A percentile compares a stretch with the other conserved stretches of the same genome.
These are phyloP conservation scores for Melipona bicolor DNA, from an alignment of 2,888 invertebrate genomes.

Conservation along the genomic window DNA sequence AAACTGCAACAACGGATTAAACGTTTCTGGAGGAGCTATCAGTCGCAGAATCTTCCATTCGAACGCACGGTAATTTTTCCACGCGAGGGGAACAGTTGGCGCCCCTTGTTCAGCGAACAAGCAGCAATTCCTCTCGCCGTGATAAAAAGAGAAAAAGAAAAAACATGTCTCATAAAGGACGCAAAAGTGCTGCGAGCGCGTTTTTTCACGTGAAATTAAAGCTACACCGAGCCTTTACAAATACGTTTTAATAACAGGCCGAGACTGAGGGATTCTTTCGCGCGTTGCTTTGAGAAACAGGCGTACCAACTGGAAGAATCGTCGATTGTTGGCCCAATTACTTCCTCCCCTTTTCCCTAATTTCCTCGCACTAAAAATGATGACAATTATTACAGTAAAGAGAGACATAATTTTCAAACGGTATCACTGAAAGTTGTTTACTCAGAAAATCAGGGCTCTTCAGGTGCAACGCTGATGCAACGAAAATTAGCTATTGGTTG, in stretches of 20 bases:
- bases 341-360: not conserved
- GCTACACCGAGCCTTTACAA: not conserved
- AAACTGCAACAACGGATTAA: too few species aligned
- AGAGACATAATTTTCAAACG: too few species aligned
- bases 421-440: too few species aligned
- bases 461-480: too few species aligned
- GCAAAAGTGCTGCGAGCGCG: not conserved
- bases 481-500: too few species aligned
- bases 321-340: not conserved
- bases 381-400: too few species aligned
- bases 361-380: not conserved
- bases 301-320: not conserved
- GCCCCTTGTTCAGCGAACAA: not conserved
- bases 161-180: not conserved
- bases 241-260: constrained; percentile 15
- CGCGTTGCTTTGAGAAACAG: not conserved
- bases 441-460: too few species aligned
- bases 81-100: not conserved
- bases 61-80: not conserved
- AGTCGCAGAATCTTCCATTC: too few species aligned
- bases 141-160: too few species aligned
- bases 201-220: constrained; percentile 17
- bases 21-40: too few species aligned
- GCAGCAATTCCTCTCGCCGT: not conserved
- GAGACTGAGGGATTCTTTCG: not conserved